These are phyloP conservation scores for Gryon sp. DNA, from an alignment of 1,140 invertebrate species.

Conservation along the genomic window DNA sequence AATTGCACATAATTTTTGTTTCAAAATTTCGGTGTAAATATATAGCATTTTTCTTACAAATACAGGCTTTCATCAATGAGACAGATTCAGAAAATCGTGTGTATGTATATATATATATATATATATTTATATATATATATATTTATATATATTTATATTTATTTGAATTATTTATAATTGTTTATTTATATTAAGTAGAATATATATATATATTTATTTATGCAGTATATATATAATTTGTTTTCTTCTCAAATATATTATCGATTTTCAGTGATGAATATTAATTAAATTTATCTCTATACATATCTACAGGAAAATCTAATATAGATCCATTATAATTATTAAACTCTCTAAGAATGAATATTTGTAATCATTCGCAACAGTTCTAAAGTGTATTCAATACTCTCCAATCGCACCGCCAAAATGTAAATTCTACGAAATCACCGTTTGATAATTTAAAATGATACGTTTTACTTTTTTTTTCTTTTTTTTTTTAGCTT, in stretches of 20 bases:
- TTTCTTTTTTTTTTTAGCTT: slow-evolving; percentile 2
- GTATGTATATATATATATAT: slow-evolving; percentile 45
- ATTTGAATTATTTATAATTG: slow-evolving; percentile 19
- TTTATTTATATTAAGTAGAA: slow-evolving; percentile 61
- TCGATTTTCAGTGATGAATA: slow-evolving; percentile 74
- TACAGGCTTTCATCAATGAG: slow-evolving; percentile 35
- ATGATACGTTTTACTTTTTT: neutral
- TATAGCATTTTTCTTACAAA: too few species aligned
- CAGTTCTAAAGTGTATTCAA: slow-evolving; percentile 61
- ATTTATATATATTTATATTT: slow-evolving; percentile 64
- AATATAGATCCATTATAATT: slow-evolving; percentile 78
- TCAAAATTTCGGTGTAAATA: too few species aligned
- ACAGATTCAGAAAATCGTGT: slow-evolving; percentile 60
- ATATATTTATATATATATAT: slow-evolving; percentile 50
- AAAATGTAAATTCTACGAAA: slow-evolving; percentile 53
- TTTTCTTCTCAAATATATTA: slow-evolving; percentile 75
- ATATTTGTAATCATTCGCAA: slow-evolving; percentile 70
- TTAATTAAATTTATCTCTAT: slow-evolving; percentile 74
- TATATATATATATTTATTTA: slow-evolving; percentile 61
- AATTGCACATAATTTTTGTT: slow-evolving; percentile 16
- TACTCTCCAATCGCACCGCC: slow-evolving; percentile 45
- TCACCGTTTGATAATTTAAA: neutral
- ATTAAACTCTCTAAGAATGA: slow-evolving; percentile 79
- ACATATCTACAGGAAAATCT: slow-evolving; percentile 79
- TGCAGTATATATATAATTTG: slow-evolving; percentile 42